Percentiles rank a stretch among this genome's conserved stretches.
Conservation (phyloP, 2,113 vertebrate species). For the Rhinolophus sinicus region DNA sequence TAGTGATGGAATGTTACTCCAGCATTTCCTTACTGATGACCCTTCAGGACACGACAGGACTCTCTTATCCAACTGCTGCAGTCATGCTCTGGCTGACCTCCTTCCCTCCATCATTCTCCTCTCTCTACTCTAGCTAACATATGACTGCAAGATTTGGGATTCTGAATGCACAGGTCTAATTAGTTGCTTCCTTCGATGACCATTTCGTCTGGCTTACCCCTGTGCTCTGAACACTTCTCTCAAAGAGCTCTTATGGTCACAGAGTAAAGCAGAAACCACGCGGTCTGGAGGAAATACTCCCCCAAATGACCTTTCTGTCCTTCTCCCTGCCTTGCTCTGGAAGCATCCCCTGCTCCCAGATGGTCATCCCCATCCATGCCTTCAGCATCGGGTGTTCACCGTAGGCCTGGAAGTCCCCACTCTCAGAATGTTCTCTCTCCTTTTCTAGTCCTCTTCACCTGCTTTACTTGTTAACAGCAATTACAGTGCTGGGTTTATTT, state of each 20-base stretch:
- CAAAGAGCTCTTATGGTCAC: neutral
- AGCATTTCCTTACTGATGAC: neutral
- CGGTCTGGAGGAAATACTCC: neutral
- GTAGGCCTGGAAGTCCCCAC: neutral
- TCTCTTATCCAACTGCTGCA: neutral
- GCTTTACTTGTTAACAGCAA: neutral
- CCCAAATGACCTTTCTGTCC: neutral
- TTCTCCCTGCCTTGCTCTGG: neutral
- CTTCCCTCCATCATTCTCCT: neutral
- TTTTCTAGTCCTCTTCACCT: neutral
- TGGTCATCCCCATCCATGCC: neutral
- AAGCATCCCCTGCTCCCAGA: neutral
- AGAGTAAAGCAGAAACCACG: neutral
- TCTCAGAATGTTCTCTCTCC: neutral
- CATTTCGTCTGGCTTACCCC: neutral
- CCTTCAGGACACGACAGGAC: neutral
- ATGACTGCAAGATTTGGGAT: too few relatives aligned
- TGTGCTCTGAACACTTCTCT: neutral
- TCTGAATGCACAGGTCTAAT: neutral
- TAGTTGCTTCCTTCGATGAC: neutral
- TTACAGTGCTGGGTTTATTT: neutral
- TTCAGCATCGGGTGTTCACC: neutral
- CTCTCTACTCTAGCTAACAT: neutral
- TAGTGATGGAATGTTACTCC: accelerated
- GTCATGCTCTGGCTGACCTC: neutral